These are phyloP conservation scores for Escarpia spicata DNA, from an alignment of 2,888 invertebrate species.

Conservation along the genomic window DNA sequence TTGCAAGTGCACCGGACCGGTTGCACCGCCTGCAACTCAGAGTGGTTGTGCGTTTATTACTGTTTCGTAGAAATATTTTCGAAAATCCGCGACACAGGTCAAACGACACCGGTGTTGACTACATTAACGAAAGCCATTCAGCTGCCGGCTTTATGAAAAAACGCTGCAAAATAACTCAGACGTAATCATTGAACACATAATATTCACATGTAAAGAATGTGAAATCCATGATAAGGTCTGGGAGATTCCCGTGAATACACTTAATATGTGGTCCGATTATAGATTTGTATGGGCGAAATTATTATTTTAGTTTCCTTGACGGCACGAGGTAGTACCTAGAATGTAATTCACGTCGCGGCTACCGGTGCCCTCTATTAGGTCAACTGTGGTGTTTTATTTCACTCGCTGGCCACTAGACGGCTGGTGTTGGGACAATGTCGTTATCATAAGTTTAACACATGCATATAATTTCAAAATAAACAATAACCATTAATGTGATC, in stretches of 20 bases:
- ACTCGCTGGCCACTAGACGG: neutral
- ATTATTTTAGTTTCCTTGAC: neutral
- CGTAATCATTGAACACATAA: neutral
- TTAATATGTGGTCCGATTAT: neutral
- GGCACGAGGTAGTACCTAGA: neutral
- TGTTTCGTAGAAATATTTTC: neutral
- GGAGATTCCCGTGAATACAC: neutral
- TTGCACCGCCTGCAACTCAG: neutral
- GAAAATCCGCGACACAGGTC: neutral
- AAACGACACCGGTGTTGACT: neutral
- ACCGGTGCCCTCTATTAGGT: neutral
- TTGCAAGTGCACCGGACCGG: neutral
- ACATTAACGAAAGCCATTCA: neutral
- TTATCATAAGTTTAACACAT: neutral
- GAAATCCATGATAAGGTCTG: neutral
- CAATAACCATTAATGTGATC: too few relatives aligned
- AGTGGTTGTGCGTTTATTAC: neutral
- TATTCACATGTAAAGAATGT: neutral
- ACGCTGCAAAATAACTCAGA: neutral
- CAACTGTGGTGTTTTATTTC: neutral
- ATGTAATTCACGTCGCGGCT: neutral
- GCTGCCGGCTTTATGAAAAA: neutral
- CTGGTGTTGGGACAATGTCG: neutral
- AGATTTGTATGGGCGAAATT: neutral
- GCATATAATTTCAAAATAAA: neutral